Evolutionary conservation across 1,140 invertebrate genomes (phyloP).

Genomic region (Lordiphosa collinella): DNA sequence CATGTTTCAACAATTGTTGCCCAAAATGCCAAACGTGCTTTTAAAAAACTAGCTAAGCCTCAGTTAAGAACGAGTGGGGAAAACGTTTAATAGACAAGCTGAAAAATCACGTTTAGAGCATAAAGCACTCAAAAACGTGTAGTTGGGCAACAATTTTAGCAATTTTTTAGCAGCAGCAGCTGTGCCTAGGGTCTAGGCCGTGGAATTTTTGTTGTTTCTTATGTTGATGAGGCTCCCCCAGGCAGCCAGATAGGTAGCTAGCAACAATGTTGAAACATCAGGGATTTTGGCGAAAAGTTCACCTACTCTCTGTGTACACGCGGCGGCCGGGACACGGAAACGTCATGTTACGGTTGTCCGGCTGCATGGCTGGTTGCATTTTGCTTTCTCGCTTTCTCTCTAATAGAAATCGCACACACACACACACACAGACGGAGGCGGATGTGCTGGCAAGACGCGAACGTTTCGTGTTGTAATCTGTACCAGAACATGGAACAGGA

Average conservation of each 20-base stretch:
- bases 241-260: conserved; percentile 19
- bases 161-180: conserved; percentile 15
- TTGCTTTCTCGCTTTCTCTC: no score
- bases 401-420: conserved; percentile 57
- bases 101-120: conserved; percentile 66
- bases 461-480: conserved; percentile 60
- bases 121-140: conserved; percentile 45
- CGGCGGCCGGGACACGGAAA: conserved; percentile 48
- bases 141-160: conserved; percentile 24
- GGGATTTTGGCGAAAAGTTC: conserved; percentile 45
- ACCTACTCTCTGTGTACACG: conserved; percentile 18
- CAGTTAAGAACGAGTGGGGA: background rate
- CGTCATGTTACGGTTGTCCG: conserved; percentile 73
- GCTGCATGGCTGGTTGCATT: conserved; percentile 56
- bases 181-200: conserved; percentile 6
- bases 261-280: conserved; percentile 52
- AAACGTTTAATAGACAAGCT: conserved; percentile 58
- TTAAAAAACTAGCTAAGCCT: conserved; percentile 4
- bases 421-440: conserved; percentile 14
- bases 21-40: conserved; percentile 71
- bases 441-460: conserved; percentile 51
- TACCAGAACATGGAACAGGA: conserved; percentile 42
- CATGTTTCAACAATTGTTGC: conserved; percentile 74
- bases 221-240: conserved; percentile 14
- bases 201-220: background rate